Evolutionary conservation across 2,888 invertebrate genomes (phyloP), one percentile per base, ranked within the genome.

Genomic region (Drosophila cracens): DNA sequence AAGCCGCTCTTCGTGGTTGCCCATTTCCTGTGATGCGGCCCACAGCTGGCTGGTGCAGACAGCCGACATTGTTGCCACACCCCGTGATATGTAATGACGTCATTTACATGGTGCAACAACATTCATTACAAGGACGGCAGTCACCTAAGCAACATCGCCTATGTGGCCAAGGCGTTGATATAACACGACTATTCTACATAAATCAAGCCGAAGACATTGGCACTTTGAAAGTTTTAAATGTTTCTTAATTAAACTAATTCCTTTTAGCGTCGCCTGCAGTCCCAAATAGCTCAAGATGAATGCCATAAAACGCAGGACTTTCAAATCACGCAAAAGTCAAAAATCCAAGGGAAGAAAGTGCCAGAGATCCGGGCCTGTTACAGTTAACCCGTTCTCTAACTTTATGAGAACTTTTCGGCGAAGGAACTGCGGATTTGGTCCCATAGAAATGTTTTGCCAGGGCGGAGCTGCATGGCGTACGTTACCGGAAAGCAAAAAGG

Each of bases 91-190:
- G 76, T 70, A 76, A 76, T 67, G 53, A 51, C 76, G 70, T 57
- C 63, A 70, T 70, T 76, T 76, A 75, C 76, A 71, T 76, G 60
- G 66, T 67, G 66, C 70, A 75, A 75, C 75, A 76, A 75, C 75
- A 63, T 67, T 63, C 76, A 76, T 76, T 76, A 76, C 74, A 66
- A 49, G 69, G 43, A 18, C 34, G 25, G n/a, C 38, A 46, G 48
- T 43, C 48, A 21, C 48, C 31, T 31, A 57, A 57, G 40, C n/a
- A 21, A 16, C 16, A 16, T 36, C 16, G 16, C 36, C 36, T 46
- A 46, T 25, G 16, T 46, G 25, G 46, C 46, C 8, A 46, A 46
- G 46, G 46, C 25, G 21, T 16, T 36, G 16, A 46, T 25, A 46
- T 16, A 27, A 25, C 25, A 46, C 46, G 46, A 46, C 16, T 25